These are phyloP conservation scores for Heliconius hortense DNA, from an alignment of 2,888 invertebrate genomes.

Conservation along the genomic window DNA sequence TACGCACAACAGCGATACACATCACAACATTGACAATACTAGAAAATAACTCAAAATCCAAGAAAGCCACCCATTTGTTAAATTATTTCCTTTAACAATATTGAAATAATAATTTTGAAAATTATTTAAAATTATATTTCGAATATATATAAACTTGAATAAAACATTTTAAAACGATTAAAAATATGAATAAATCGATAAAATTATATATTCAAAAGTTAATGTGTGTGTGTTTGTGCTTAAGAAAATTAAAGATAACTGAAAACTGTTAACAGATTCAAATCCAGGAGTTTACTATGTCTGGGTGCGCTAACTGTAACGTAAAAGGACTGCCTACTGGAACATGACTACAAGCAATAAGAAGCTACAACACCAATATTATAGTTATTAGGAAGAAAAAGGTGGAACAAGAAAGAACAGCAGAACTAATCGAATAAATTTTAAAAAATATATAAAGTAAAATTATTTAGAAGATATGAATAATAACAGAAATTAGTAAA, in stretches of 20 bases:
- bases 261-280: not conserved
- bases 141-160: not conserved
- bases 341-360: slow-evolving; percentile 16
- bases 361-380: not conserved
- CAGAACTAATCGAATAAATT: too few species aligned
- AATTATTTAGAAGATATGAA: not conserved
- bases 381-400: not conserved
- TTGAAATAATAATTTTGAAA: too few species aligned
- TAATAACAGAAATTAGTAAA: not conserved
- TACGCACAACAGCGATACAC: slow-evolving; percentile 24
- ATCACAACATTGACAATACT: slow-evolving; percentile 8
- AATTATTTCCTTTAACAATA: not conserved
- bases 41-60: not conserved
- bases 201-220: not conserved
- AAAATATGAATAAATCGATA: not conserved
- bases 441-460: too few species aligned
- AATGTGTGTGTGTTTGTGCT: not conserved
- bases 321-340: slow-evolving; percentile 6
- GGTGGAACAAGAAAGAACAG: not conserved
- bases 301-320: not conserved
- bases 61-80: not conserved
- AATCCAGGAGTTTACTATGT: not conserved
- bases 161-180: not conserved
- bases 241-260: not conserved
- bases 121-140: too few species aligned